Conservation (phyloP, 2,888 invertebrate species). For the Apamea crenata region DNA sequence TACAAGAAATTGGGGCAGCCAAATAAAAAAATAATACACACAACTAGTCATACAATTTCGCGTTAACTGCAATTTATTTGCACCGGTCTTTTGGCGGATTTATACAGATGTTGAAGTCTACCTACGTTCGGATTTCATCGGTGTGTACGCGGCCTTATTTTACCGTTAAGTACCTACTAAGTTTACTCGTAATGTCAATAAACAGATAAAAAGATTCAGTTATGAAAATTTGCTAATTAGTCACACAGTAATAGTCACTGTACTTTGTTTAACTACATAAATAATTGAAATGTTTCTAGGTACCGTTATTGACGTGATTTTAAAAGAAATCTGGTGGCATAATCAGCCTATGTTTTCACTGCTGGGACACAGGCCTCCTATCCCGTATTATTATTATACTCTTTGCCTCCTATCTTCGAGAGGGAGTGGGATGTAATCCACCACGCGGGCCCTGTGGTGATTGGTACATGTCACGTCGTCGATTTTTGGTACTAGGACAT, state of each 20-base stretch:
- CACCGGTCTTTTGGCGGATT: not conserved
- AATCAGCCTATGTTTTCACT: no score
- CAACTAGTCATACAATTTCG: not conserved
- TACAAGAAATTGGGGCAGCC: not conserved
- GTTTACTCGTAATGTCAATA: slow-evolving; percentile 26
- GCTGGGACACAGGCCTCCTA: no score
- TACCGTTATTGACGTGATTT: no score
- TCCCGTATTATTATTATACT: no score
- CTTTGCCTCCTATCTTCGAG: no score
- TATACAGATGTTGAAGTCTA: not conserved
- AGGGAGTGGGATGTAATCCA: no score
- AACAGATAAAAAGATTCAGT: slow-evolving; percentile 26
- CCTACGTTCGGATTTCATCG: no score
- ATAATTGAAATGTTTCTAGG: no score
- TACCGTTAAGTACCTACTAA: slow-evolving; percentile 13
- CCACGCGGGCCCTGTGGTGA: no score
- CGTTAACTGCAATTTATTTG: not conserved
- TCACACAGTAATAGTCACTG: not conserved
- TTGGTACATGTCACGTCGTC: no score
- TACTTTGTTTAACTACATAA: no score
- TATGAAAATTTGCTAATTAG: slow-evolving; percentile 16
- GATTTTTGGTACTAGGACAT: no score
- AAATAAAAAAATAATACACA: not conserved
- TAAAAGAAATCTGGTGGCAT: not conserved
- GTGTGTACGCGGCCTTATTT: slow-evolving; percentile 16